Percentiles rank a stretch among this genome's conserved stretches.
These are phyloP conservation scores for Phrixothrix hirtus DNA, from an alignment of 2,888 invertebrate species.

Conservation along the genomic window DNA sequence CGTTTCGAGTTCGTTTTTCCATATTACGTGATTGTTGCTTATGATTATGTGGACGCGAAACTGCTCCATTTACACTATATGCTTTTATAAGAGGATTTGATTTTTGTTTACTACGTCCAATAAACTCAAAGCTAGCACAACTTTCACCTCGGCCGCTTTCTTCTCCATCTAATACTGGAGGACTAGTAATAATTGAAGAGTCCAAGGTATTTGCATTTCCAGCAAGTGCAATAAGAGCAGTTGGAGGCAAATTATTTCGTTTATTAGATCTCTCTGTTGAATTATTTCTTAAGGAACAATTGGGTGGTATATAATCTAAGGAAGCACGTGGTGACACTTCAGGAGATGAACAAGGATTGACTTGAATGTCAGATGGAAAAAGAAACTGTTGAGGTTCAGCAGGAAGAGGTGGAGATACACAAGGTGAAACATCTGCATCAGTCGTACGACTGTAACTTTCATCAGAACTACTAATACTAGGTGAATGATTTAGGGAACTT, in stretches of 20 bases:
- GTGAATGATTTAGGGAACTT: slow-evolving; percentile 78
- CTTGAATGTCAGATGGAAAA: slow-evolving; percentile 66
- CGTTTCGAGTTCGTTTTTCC: slow-evolving; percentile 50
- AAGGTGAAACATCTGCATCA: slow-evolving; percentile 67
- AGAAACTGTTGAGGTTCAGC: slow-evolving; percentile 62
- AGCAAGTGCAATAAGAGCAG: slow-evolving; percentile 60
- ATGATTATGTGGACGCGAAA: slow-evolving; percentile 37
- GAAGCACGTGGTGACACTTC: slow-evolving; percentile 58
- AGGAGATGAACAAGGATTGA: slow-evolving; percentile 54
- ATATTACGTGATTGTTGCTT: slow-evolving; percentile 44
- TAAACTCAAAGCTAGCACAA: slow-evolving; percentile 67
- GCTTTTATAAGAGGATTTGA: slow-evolving; percentile 44
- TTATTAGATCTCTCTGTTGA: slow-evolving; percentile 40
- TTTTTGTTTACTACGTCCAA: slow-evolving; percentile 55
- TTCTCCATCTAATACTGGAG: slow-evolving; percentile 64
- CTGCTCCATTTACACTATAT: slow-evolving; percentile 46
- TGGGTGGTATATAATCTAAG: slow-evolving; percentile 59
- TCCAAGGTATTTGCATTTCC: slow-evolving; percentile 57
- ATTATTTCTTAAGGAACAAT: slow-evolving; percentile 54
- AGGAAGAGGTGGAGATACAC: slow-evolving; percentile 56
- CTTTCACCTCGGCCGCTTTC: slow-evolving; percentile 67
- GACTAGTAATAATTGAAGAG: slow-evolving; percentile 57
- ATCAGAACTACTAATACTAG: slow-evolving; percentile 82
- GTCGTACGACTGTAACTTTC: slow-evolving; percentile 83
- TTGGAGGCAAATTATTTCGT: slow-evolving; percentile 59